Evolutionary conservation across 2,888 invertebrate genomes (phyloP).

Genomic region (Trichogramma dendrolimi): DNA sequence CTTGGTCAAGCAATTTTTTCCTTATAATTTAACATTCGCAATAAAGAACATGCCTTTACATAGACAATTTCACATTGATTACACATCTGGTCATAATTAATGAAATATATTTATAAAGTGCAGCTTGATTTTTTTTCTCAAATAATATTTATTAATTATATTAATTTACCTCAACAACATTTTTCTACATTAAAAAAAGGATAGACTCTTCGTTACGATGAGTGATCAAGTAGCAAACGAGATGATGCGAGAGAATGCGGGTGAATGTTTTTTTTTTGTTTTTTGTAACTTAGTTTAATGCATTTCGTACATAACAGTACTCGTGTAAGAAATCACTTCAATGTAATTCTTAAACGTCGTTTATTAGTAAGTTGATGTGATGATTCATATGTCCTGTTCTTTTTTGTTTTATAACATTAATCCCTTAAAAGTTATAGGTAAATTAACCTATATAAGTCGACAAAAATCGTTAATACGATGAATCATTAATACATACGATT

Average conservation of each 20-base stretch:
- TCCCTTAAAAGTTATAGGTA: too few relatives aligned
- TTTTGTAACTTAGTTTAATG: slow-evolving; percentile 8
- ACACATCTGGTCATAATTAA: slow-evolving; percentile 10
- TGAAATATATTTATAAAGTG: too few relatives aligned
- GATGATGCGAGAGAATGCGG: slow-evolving; percentile 30
- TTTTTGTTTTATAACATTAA: too few relatives aligned
- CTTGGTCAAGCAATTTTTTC: slow-evolving; percentile 10
- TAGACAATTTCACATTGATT: slow-evolving; percentile 26
- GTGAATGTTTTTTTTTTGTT: slow-evolving; percentile 23
- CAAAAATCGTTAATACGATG: too few relatives aligned
- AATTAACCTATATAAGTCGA: too few relatives aligned
- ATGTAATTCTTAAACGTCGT: too few relatives aligned
- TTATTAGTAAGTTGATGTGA: too few relatives aligned
- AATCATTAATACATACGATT: too few relatives aligned
- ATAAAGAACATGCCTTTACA: slow-evolving; percentile 22
- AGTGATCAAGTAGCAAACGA: slow-evolving; percentile 31
- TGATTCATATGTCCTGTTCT: too few relatives aligned
- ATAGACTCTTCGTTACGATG: slow-evolving; percentile 30
- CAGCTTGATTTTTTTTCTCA: slow-evolving; percentile 1
- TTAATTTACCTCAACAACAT: slow-evolving; percentile 28
- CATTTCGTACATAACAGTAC: too few relatives aligned
- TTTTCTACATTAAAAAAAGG: slow-evolving; percentile 28
- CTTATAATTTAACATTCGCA: slow-evolving; percentile 7
- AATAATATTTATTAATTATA: slow-evolving; percentile 12
- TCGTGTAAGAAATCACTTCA: too few relatives aligned